These are phyloP conservation scores for Alosa sapidissima DNA, from an alignment of 2,797 vertebrate genomes.

Conservation along the genomic window DNA sequence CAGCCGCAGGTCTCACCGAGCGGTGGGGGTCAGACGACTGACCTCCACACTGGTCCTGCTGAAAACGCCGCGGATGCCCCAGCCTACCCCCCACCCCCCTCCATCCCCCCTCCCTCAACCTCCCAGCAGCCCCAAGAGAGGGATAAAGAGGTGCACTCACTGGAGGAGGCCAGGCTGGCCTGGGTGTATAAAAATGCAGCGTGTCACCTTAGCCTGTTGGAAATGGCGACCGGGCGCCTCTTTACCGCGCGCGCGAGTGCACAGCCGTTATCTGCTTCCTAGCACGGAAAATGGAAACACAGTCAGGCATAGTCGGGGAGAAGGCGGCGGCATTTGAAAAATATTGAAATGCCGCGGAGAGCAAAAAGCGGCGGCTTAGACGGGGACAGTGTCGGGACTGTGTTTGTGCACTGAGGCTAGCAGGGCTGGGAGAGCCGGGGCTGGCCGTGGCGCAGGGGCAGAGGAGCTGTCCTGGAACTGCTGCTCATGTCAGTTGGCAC, in stretches of 20 bases:
- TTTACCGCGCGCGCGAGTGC: background rate
- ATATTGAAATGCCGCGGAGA: slow-evolving; percentile 4
- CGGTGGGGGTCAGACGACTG: slow-evolving; percentile 52
- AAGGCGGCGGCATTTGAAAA: slow-evolving; percentile 1
- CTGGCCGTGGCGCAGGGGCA: background rate
- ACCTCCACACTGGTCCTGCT: slow-evolving; percentile 52
- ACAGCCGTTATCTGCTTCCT: slow-evolving; percentile 7
- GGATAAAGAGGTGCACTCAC: slow-evolving; percentile 46
- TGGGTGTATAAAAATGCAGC: slow-evolving; percentile 17
- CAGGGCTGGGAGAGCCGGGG: background rate
- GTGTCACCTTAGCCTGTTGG: slow-evolving; percentile 19
- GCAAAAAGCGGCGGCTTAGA: background rate
- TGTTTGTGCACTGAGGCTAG: slow-evolving; percentile 21
- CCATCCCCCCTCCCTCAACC: slow-evolving; percentile 31
- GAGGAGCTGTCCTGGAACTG: slow-evolving; percentile 9
- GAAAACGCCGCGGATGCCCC: slow-evolving; percentile 32
- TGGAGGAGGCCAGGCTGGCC: slow-evolving; percentile 1
- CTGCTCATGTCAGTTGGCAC: slow-evolving; percentile 29
- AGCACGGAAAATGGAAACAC: slow-evolving; percentile 25
- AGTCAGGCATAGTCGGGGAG: slow-evolving; percentile 11
- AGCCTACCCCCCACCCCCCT: slow-evolving; percentile 26
- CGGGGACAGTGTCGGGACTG: background rate
- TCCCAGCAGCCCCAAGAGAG: slow-evolving; percentile 42
- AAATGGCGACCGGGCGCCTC: background rate
- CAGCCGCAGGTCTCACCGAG: slow-evolving; percentile 74